Evolutionary conservation across 2,888 invertebrate genomes (phyloP).

Genomic region (Phytoseiulus persimilis): DNA sequence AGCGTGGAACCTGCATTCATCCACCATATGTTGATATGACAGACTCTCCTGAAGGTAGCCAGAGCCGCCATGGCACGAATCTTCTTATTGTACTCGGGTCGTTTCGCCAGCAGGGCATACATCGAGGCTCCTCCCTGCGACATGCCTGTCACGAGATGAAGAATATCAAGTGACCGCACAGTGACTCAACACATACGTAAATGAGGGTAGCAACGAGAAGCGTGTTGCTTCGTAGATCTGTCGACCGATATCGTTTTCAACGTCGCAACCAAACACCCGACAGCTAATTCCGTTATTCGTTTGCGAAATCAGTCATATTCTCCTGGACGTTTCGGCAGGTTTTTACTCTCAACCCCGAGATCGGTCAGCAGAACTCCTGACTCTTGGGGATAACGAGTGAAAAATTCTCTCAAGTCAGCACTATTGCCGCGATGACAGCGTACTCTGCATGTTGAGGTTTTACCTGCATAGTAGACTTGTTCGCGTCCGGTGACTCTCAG

Average conservation of each 20-base stretch:
- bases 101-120: conserved; percentile 28
- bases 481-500: conserved; percentile 6
- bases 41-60: conserved; percentile 14
- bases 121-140: conserved; percentile 32
- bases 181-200: background rate
- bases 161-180: background rate
- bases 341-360: too few species aligned
- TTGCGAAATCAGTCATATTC: too few species aligned
- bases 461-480: conserved; percentile 29
- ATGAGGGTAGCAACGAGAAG: background rate
- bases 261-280: background rate
- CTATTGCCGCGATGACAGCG: too few species aligned
- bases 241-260: background rate
- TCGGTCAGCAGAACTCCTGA: too few species aligned
- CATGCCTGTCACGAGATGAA: conserved; percentile 14
- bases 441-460: background rate
- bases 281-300: background rate
- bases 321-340: too few species aligned
- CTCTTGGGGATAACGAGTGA: too few species aligned
- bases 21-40: conserved; percentile 37
- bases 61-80: conserved; percentile 27
- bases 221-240: background rate
- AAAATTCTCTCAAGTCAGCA: too few species aligned
- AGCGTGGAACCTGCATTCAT: conserved; percentile 17
- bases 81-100: conserved; percentile 31